phyloP scores from a whole-genome alignment of 2,797 vertebrate species.

The Orientallactaga sibirica region DNA sequence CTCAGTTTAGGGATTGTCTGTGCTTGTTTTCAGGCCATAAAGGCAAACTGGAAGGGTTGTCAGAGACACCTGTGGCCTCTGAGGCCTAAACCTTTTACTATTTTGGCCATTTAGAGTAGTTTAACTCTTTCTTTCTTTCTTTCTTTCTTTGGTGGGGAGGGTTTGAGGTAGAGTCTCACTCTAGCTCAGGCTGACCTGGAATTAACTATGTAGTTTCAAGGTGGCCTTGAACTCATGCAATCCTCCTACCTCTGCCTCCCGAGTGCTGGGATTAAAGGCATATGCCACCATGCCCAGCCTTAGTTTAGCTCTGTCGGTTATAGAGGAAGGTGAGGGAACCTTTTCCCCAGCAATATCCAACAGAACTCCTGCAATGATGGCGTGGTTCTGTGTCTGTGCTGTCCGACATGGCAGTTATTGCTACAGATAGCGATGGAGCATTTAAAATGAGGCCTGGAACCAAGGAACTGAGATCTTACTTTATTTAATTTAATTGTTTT shows the following conservation, averaged over 20 bases:
- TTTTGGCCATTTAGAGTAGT: not conserved
- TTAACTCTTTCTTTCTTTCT: no score
- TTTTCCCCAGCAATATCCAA: not conserved
- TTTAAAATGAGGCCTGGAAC: not conserved
- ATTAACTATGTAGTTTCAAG: no score
- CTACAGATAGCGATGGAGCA: not conserved
- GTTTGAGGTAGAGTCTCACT: no score
- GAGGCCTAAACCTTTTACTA: not conserved
- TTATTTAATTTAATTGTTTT: constrained; percentile 2
- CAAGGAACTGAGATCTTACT: not conserved
- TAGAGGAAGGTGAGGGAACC: not conserved
- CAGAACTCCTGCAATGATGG: not conserved
- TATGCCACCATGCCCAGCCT: no score
- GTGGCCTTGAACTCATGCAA: no score
- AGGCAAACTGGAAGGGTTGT: not conserved
- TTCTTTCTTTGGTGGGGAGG: no score
- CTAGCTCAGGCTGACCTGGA: no score
- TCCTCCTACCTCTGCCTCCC: no score
- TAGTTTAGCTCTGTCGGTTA: not conserved
- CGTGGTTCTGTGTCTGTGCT: not conserved
- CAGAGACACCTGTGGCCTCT: not conserved
- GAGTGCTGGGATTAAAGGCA: no score
- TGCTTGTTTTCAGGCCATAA: not conserved
- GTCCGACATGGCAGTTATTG: not conserved
- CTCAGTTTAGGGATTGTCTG: not conserved